phyloP scores from a whole-genome alignment of 1,140 invertebrate species.

The Conopomorpha cramerella region DNA sequence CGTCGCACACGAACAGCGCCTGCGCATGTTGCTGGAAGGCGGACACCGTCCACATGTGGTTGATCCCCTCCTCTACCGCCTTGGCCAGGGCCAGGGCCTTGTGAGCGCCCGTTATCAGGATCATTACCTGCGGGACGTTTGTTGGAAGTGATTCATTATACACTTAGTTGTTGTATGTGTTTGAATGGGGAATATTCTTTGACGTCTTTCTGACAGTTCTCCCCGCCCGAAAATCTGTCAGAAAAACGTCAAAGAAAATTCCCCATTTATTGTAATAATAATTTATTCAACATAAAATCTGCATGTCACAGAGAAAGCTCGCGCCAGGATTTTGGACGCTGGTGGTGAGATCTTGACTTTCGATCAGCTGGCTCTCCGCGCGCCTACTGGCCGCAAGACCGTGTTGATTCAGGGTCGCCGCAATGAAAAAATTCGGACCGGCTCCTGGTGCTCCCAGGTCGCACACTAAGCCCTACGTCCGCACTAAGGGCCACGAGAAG shows the following conservation, averaged over 20 bases:
- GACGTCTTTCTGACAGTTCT: too few species aligned
- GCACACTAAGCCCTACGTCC: constrained; percentile 93
- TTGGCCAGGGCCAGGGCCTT: constrained; percentile 97
- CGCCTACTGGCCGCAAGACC: constrained; percentile 93
- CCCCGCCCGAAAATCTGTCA: too few species aligned
- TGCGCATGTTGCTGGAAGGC: constrained; percentile 95
- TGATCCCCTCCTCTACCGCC: constrained; percentile 96
- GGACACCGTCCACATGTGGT: constrained; percentile 99
- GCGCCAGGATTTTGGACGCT: too few species aligned
- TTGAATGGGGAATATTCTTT: too few species aligned
- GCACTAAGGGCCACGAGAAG: constrained; percentile 95
- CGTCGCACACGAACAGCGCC: constrained; percentile 95
- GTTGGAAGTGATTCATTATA: too few species aligned
- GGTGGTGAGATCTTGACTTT: constrained; percentile 97
- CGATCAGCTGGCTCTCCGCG: constrained; percentile 91
- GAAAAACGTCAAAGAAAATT: too few species aligned
- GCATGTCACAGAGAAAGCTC: too few species aligned
- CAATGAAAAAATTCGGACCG: constrained; percentile 94
- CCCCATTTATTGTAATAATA: too few species aligned
- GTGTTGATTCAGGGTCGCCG: constrained; percentile 92
- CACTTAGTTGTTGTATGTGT: too few species aligned
- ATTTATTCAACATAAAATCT: too few species aligned
- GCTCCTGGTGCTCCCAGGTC: constrained; percentile 97
- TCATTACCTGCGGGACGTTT: constrained; percentile 88
- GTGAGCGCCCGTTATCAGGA: constrained; percentile 96